Evolutionary conservation across 2,797 vertebrate species (phyloP).

Genomic region (Lepidocolaptes lacrymiger): DNA sequence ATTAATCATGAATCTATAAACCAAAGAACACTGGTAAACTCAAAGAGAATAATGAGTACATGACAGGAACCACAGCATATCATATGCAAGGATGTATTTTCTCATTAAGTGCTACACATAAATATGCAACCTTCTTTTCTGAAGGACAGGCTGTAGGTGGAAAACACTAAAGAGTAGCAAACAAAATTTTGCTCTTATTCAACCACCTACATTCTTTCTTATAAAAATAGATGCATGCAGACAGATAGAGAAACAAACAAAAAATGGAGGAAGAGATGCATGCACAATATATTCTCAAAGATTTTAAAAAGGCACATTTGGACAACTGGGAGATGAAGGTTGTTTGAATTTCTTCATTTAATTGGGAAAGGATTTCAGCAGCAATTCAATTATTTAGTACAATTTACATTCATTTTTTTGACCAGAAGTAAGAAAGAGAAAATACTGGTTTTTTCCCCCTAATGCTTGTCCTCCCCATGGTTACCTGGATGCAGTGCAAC

Average conservation of each 20-base stretch:
- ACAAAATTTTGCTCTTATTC: slow-evolving; percentile 32
- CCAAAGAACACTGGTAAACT: slow-evolving; percentile 53
- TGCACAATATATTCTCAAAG: background rate
- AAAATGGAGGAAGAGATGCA: background rate
- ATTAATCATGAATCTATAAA: slow-evolving; percentile 69
- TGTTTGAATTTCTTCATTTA: slow-evolving; percentile 17
- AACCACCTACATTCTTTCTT: background rate
- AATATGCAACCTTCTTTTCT: slow-evolving; percentile 58
- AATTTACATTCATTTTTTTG: background rate
- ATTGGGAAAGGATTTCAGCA: slow-evolving; percentile 9
- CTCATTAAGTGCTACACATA: slow-evolving; percentile 60
- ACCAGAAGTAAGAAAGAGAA: background rate
- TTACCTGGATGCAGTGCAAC: background rate
- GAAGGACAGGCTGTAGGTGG: slow-evolving; percentile 45
- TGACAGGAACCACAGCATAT: slow-evolving; percentile 61
- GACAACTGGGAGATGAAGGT: background rate
- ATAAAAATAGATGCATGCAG: background rate
- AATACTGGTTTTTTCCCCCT: background rate
- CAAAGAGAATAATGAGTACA: slow-evolving; percentile 60
- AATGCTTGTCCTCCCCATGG: background rate
- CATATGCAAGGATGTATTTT: slow-evolving; percentile 62
- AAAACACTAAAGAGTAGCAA: slow-evolving; percentile 12
- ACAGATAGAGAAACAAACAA: background rate
- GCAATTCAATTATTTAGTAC: slow-evolving; percentile 36
- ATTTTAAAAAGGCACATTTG: background rate